Evolutionary conservation across 2,113 vertebrate species (phyloP).

Genomic region (Ascaphus truei): DNA sequence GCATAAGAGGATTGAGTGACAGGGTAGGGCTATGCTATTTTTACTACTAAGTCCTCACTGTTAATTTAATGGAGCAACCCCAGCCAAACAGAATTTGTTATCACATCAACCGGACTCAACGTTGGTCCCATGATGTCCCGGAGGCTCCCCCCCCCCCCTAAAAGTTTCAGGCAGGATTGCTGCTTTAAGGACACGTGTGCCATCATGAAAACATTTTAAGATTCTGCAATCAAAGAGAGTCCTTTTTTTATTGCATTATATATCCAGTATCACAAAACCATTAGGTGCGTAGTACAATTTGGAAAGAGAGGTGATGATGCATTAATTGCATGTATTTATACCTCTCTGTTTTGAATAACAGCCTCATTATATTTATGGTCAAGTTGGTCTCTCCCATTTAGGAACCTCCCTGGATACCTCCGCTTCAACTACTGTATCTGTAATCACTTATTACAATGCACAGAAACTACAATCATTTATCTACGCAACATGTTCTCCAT

Average conservation of each 20-base stretch:
- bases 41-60: neutral
- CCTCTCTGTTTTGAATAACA: neutral
- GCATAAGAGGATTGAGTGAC: neutral
- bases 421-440: neutral
- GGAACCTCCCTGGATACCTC: neutral
- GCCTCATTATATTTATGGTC: neutral
- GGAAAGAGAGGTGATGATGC: neutral
- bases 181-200: neutral
- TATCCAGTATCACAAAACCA: neutral
- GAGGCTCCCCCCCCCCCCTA: no score
- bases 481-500: no score
- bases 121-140: no score
- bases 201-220: neutral
- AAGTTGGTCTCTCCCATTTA: neutral
- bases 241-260: neutral
- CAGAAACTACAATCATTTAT: no score
- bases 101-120: no score
- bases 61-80: neutral
- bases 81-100: no score
- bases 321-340: neutral
- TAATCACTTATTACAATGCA: no score
- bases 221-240: neutral
- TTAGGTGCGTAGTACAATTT: neutral
- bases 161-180: no score
- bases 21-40: conserved; percentile 10